Base-by-base conservation (phyloP, 1,140 invertebrate genomes). In the Teleopsis dalmanni region DNA sequence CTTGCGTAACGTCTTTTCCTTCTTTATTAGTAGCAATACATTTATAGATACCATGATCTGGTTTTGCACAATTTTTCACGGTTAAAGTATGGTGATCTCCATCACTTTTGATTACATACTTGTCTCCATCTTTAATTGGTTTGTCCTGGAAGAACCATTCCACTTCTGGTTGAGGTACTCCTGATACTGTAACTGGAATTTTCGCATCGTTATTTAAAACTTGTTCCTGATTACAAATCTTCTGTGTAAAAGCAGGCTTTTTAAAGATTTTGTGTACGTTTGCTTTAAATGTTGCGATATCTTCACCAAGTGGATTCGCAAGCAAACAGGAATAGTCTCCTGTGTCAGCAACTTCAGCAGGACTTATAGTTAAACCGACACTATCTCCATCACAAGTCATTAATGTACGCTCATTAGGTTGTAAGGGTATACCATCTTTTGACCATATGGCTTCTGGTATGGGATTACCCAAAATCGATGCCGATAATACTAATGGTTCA, bases 161-260 rank as follows among this genome's bases (percentile, higher is more conserved):
- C 7, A 96, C 74, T 7, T 92, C 87, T 1, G 95, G 94, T 45
- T 79, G 75, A 0, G 95, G 95, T 29, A 94, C 78, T 9, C 93
- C 95, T 22, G 78, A 82, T 4, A 95, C 82, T 6, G 87, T 79
- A 4, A 86, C 87, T 0, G 83, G 75, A 62, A 92, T 87, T 62
- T 91, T 89, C 18, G 85, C 87, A 65, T 91, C 87, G 56, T 78
- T 78, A 13, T 76, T 78, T 9, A 84, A 82, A 10, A 88, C 58
- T 78, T 95, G 88, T 60, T 95, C 87, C 18, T 88, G 70, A 68
- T 95, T 88, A 0, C 79, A 81, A 58, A 95, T 88, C 50, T 76
- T 84, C 61, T 92, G 88, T 0, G 82, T 80, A 71, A 96, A 95
- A 8, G 72, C 75, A 1, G 91, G 91, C 22, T 83, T 73, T 62